phyloP scores from a whole-genome alignment of 2,113 vertebrate species.

The human region GRCh38 chr15:39665001-39665500 shows the following conservation, averaged over 20 bases:
- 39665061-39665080: not conserved
- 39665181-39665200: not conserved
- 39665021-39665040: not conserved
- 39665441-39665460: slow-evolving; percentile 37
- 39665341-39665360: not conserved
- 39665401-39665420: not conserved
- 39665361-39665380: slow-evolving; percentile 48
- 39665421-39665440: slow-evolving; percentile 10
- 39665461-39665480: slow-evolving; percentile 20
- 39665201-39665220: not conserved
- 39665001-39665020: not conserved
- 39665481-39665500: not conserved
- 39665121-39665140: not conserved
- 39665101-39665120: not conserved
- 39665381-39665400: not conserved
- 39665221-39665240: not conserved
- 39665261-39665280: not conserved
- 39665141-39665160: not conserved
- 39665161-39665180: not conserved
- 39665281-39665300: slow-evolving; percentile 10
- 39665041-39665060: not conserved
- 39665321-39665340: not conserved
- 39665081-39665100: not conserved
- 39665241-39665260: not conserved
- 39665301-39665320: not conserved